Base-by-base conservation (phyloP, 2,797 vertebrate genomes). In the Anolis apletophallus region DNA sequence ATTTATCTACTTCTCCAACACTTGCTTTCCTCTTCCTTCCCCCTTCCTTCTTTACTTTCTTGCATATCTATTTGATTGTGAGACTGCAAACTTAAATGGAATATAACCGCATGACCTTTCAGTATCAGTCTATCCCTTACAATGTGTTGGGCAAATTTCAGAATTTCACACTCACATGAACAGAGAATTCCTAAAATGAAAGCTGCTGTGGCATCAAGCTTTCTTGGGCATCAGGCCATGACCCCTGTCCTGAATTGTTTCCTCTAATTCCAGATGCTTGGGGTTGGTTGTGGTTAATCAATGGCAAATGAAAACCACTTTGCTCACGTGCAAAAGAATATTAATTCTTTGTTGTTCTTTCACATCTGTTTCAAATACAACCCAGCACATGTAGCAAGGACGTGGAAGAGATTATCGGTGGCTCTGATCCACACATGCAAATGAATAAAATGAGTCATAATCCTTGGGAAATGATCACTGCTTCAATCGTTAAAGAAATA, bases 381-480 rank as follows among this genome's bases (percentile, higher is more conserved):
- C 5, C 29, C 23, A 32, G 32, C 54, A 34, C 64, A 50, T 80
- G 5, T 26, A 26, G 81, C 85, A 86, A 23, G 80, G 80, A 88
- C 36, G 36, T 40, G 81, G 9, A 46, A 74, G 75, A 68, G 80
- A 82, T 78, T 83, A 71, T 52, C 78, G 13, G 59, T 64, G 57
- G 82, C 83, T 64, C 36, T 57, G 81, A 87, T 67, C 80, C 61
- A 32, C 67, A 32, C 46, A 69, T 55, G 82, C 8, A 88, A 88
- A 72, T 68, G 16, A 84, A 84, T 46, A 76, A 90, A 80, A 1
- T 55, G 4, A n/a, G 68, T 87, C 19, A 84, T 19, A 3, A 84
- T 46, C 46, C 29, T 80, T 84, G 17, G 55, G 55, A 78, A 71
- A 72, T 79, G 23, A 73, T 73, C n/a, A 17, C 52, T 71, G 75